These are phyloP conservation scores for Bombus waltoni DNA, from an alignment of 1,140 invertebrate species.

Conservation along the genomic window DNA sequence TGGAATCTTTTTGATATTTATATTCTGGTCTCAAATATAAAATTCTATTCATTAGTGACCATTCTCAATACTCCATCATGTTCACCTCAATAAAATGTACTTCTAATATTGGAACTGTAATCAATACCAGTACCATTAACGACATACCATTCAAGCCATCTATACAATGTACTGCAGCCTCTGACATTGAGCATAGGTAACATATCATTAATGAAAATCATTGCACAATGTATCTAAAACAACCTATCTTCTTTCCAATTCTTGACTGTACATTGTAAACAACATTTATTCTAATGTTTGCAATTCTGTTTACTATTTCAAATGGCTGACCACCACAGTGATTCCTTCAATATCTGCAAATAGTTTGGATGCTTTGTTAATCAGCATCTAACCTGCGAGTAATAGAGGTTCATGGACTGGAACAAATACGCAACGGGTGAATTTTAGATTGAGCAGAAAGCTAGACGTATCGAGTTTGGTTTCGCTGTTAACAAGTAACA, in stretches of 20 bases:
- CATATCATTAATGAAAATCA: slow-evolving; percentile 62
- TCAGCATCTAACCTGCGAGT: slow-evolving; percentile 12
- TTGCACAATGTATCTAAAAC: slow-evolving; percentile 58
- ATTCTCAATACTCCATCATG: background rate
- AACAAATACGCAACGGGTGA: slow-evolving; percentile 19
- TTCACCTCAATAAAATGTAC: slow-evolving; percentile 55
- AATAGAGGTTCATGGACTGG: slow-evolving; percentile 12
- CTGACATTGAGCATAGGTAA: slow-evolving; percentile 62
- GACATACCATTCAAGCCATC: slow-evolving; percentile 41
- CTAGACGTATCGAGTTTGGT: slow-evolving; percentile 71
- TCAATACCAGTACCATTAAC: slow-evolving; percentile 48
- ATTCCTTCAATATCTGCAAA: slow-evolving; percentile 61
- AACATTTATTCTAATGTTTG: slow-evolving; percentile 23
- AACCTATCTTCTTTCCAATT: slow-evolving; percentile 15
- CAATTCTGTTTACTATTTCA: slow-evolving; percentile 30
- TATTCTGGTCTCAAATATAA: slow-evolving; percentile 44
- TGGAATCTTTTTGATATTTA: slow-evolving; percentile 10
- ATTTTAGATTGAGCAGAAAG: slow-evolving; percentile 70
- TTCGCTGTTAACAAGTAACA: slow-evolving; percentile 68
- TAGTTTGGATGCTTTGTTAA: slow-evolving; percentile 10
- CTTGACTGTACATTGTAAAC: slow-evolving; percentile 42
- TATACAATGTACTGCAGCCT: slow-evolving; percentile 55
- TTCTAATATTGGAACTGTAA: slow-evolving; percentile 59
- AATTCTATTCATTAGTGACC: slow-evolving; percentile 23
- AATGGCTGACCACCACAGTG: slow-evolving; percentile 55